These are phyloP conservation scores for Nematolebias whitei DNA, from an alignment of 2,113 vertebrate species.

Conservation along the genomic window DNA sequence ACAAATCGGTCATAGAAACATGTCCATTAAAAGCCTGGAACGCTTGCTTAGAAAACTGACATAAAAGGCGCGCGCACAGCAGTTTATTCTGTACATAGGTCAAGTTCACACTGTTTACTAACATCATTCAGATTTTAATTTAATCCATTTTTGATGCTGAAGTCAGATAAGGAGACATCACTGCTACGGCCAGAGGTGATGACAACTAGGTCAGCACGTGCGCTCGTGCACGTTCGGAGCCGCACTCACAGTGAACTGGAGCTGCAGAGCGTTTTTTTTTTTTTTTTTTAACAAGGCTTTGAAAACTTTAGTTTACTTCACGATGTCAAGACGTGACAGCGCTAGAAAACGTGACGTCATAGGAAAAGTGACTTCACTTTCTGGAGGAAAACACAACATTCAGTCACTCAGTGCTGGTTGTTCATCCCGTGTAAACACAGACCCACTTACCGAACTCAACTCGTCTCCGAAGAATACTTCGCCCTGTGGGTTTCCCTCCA, in stretches of 20 bases:
- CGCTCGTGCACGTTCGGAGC: neutral
- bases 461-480: slow-evolving; percentile 30
- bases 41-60: no score
- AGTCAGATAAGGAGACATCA: slow-evolving; percentile 8
- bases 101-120: neutral
- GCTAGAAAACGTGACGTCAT: neutral
- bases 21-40: no score
- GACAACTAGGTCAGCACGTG: neutral
- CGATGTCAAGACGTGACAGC: no score
- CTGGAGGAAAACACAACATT: neutral
- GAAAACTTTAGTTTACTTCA: slow-evolving; percentile 8
- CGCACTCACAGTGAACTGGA: slow-evolving; percentile 7
- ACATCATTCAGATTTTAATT: neutral
- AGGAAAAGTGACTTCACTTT: neutral
- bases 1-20: no score
- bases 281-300: neutral
- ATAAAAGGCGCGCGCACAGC: no score
- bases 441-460: slow-evolving; percentile 61
- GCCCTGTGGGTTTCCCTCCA: neutral
- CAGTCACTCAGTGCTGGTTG: slow-evolving; percentile 1
- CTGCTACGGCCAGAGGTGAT: neutral
- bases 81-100: no score
- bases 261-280: no score
- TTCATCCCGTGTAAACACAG: slow-evolving; percentile 51
- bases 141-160: no score